Evolutionary conservation across 2,797 vertebrate species (phyloP), one percentile per base, ranked within the genome.

Genomic region (Cyclopterus lumpus): DNA sequence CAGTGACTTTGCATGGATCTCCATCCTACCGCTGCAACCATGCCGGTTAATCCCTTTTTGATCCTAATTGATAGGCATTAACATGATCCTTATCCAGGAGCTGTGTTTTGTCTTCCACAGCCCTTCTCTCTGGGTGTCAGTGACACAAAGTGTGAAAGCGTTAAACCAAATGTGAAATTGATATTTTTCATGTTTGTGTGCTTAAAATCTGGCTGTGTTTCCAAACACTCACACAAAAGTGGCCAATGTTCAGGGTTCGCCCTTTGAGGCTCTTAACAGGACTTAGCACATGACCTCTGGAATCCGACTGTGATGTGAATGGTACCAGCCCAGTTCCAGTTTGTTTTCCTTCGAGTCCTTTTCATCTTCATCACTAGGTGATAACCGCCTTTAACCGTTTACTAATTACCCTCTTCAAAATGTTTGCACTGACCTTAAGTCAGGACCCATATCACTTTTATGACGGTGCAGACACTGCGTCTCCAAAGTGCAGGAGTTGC

Each of bases 61-160:
- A 95, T 94, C 92, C 94, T 95, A 95, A 95, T 94, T 94, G 95
- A 95, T 95, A 92, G 94, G 92, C 92, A 95, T 95, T 94, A 95
- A 95, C 91, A 89, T 90, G 93, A 94, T 94, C 93, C 93, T 93
- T 90, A 91, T 92, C 92, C 90, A 92, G 86, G 90, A 92, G 93
- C 90, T 88, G 81, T 94, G 91, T 94, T 95, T 93, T 93, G 93
- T 94, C 93, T 93, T 93, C 91, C 91, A 73, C 90, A 89, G 87
- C 88, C 86, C 89, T 89, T 83, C 89, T 93, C 88, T 93, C 84
- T 78, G 82, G 92, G 93, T 93, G 90, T 93, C 90, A 73, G 86
- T 94, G 92, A 93, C 93, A 89, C 91, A 92, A 92, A 92, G 93
- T 93, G 93, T 94, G 91, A 94, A 94, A 93, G 93, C 79, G 91